A percentile compares a stretch with the other conserved stretches of the same genome.
phyloP scores from a whole-genome alignment of 2,113 vertebrate species.

The Capreolus pygargus region DNA sequence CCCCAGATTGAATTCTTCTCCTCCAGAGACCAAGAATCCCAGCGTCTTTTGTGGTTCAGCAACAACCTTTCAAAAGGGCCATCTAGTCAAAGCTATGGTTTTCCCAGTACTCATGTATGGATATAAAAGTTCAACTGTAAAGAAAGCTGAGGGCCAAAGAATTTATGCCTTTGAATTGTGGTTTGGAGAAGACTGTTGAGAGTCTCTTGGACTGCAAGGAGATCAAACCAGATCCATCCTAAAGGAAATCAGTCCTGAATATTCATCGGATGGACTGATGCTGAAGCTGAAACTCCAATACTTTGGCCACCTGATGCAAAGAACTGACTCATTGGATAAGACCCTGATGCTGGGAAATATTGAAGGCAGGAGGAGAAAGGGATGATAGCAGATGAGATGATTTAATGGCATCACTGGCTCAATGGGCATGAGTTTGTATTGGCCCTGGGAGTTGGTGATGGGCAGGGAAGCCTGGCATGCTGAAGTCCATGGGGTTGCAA shows the following conservation, averaged over 20 bases:
- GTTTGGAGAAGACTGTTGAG: not conserved
- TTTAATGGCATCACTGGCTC: not conserved
- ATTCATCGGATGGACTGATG: not conserved
- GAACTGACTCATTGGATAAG: not conserved
- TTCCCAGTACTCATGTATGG: not conserved
- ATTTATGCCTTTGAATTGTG: not conserved
- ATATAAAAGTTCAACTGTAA: not conserved
- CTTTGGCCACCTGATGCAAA: not conserved
- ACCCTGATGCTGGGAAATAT: not conserved
- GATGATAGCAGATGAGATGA: rapidly evolving
- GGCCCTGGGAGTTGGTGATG: not conserved
- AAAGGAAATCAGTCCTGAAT: not conserved
- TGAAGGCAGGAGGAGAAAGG: not conserved
- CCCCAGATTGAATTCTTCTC: not conserved
- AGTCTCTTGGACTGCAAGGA: not conserved
- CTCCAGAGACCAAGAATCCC: not conserved
- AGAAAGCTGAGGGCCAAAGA: not conserved
- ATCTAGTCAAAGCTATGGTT: not conserved
- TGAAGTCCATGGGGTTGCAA: not conserved
- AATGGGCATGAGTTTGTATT: not conserved
- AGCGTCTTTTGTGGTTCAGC: not conserved
- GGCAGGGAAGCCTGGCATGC: not conserved
- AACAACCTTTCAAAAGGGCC: not conserved
- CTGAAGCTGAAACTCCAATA: not conserved
- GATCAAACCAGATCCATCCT: not conserved